Base-by-base conservation (phyloP, 23 tunicate genomes). In the Ciona savignyi region DNA sequence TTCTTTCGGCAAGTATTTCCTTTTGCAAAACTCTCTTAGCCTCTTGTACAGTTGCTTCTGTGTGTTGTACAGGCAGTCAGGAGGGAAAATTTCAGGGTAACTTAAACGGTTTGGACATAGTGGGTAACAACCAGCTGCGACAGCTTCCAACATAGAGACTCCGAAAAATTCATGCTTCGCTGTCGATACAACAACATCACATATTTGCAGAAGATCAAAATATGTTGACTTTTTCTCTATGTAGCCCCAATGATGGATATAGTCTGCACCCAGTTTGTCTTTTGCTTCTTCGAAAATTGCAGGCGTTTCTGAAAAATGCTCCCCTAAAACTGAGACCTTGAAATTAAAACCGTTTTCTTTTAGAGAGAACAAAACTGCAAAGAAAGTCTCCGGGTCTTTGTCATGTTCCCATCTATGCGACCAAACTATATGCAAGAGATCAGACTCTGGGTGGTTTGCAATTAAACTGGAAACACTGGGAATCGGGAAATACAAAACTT, bases 351-450 rank as follows among this genome's bases (percentile, higher is more conserved):
- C 91, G 0, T 79, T 42, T 22, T 81, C 74, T 81, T 86, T 78
- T 32, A 93, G 67, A 35, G 77, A 66, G 3, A 73, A 72, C 69
- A 93, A 62, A 20, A 48, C 62, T 15, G 81, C 31, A 56, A 93
- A 93, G 70, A 93, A 93, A n/a, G 81, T 72, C 48, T 81, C 77
- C 62, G 98, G 98, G 34, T 93, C 74, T 93, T 93, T 93, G 71
- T 93, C 98, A 33, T 82, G 77, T 60, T 93, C 98, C 98, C 98
- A 93, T 32, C 98, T 65, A 69, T 93, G 98, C 1, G 98, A 76
- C 98, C 98, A 93, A 35, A 86, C 84, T 1, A 93, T 86, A 2
- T 81, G 85, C 49, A 93, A 64, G 28, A 67, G 56, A 32, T 25
- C 35, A 4, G 32, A 32, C 33, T 32, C 23, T n/a, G 25, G 2